Conservation (phyloP, 2,888 invertebrate genomes). For the Ichneumoninae sp. region DNA sequence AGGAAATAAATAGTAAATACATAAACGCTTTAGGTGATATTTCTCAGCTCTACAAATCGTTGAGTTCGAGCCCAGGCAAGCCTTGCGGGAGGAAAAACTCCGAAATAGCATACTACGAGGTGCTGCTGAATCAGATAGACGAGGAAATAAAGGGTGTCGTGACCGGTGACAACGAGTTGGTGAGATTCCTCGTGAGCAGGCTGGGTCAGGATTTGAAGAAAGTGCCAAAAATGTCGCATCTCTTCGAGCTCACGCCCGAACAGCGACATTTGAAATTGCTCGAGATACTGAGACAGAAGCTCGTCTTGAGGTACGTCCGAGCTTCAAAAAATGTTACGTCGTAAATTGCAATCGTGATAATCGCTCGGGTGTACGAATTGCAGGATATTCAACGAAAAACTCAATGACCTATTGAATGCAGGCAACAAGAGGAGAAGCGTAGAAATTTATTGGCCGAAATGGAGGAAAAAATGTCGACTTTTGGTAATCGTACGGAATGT, state of each 20-base stretch:
- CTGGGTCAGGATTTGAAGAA: constrained; percentile 70
- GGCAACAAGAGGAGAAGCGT: constrained; percentile 71
- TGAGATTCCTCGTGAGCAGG: constrained; percentile 69
- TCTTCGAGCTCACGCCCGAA: constrained; percentile 65
- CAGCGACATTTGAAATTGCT: constrained; percentile 69
- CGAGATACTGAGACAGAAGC: constrained; percentile 71
- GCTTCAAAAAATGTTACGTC: not conserved
- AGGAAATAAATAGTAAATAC: not conserved
- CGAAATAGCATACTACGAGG: constrained; percentile 83
- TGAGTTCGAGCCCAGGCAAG: constrained; percentile 55
- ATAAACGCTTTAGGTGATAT: constrained; percentile 64
- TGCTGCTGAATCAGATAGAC: constrained; percentile 83
- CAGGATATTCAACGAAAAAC: constrained; percentile 35
- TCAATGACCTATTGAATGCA: constrained; percentile 44
- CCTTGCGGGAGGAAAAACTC: constrained; percentile 71
- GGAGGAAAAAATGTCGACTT: constrained; percentile 67
- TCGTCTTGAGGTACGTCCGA: constrained; percentile 68
- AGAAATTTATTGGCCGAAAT: constrained; percentile 69
- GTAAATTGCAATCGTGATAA: constrained; percentile 19
- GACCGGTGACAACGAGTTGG: constrained; percentile 67
- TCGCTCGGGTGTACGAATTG: constrained; percentile 27
- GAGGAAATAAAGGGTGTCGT: constrained; percentile 83
- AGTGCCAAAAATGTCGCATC: constrained; percentile 68
- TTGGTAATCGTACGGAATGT: constrained; percentile 55
- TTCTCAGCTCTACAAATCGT: constrained; percentile 64